Conservation (phyloP, 2,797 vertebrate species). For the Chromobotia macracanthus region DNA sequence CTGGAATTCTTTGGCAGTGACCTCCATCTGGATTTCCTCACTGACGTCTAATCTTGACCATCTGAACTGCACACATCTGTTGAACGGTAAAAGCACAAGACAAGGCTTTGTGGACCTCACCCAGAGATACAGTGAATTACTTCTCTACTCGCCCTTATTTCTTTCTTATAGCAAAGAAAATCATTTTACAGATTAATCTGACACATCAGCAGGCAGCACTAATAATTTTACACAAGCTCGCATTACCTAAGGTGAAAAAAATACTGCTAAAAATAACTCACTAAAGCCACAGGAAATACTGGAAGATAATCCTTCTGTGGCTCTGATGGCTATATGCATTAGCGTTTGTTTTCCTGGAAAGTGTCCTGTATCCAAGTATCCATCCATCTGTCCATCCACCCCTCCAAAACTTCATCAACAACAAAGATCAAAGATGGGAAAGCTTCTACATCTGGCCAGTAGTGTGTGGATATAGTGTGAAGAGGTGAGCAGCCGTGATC, state of each 20-base stretch:
- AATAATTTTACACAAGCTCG: conserved; percentile 41
- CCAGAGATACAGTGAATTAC: conserved; percentile 54
- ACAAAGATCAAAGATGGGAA: not conserved
- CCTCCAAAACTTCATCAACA: not conserved
- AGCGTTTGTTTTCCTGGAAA: conserved; percentile 56
- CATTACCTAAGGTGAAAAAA: conserved; percentile 26
- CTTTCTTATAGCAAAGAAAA: conserved; percentile 22
- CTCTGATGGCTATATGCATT: conserved; percentile 70
- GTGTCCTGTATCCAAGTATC: not conserved
- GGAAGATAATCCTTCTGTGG: conserved; percentile 53
- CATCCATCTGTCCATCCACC: not conserved
- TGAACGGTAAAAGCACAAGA: conserved; percentile 51
- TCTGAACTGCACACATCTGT: conserved; percentile 62
- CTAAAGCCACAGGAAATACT: not conserved
- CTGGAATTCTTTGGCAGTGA: conserved; percentile 79
- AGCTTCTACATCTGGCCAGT: not conserved
- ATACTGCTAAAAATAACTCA: conserved; percentile 48
- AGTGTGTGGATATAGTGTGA: not conserved
- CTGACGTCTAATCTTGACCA: conserved; percentile 62
- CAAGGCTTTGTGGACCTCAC: conserved; percentile 44
- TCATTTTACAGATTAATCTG: not conserved
- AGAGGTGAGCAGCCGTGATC: not conserved
- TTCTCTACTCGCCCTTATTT: conserved; percentile 39
- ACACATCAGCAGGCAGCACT: conserved; percentile 8
- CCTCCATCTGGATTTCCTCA: conserved; percentile 83